phyloP scores from a whole-genome alignment of 2,888 invertebrate genomes.

The Rutpela maculata region DNA sequence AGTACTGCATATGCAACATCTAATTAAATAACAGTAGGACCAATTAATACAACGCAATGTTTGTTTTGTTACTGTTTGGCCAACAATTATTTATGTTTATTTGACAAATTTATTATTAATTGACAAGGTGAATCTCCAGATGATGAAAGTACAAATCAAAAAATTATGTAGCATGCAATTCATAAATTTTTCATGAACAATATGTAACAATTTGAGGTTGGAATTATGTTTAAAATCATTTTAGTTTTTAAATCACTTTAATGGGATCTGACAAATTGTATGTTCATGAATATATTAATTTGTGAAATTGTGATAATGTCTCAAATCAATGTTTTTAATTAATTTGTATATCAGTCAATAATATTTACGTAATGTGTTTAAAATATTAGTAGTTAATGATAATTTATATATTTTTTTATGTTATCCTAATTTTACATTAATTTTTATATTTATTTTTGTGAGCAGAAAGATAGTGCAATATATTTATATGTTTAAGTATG shows the following conservation, averaged over 20 bases:
- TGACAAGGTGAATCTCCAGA: constrained; percentile 44
- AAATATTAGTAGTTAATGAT: constrained; percentile 59
- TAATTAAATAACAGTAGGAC: constrained; percentile 54
- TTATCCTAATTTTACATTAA: constrained; percentile 66
- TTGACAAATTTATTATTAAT: constrained; percentile 26
- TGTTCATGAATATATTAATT: constrained; percentile 42
- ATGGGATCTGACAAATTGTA: constrained; percentile 34
- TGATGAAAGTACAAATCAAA: constrained; percentile 56
- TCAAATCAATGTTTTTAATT: constrained; percentile 51
- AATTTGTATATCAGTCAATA: constrained; percentile 9
- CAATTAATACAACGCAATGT: constrained; percentile 61
- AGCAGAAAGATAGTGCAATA: constrained; percentile 63
- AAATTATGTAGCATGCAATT: constrained; percentile 14
- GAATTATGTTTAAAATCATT: constrained; percentile 1
- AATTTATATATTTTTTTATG: constrained; percentile 66
- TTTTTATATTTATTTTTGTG: constrained; percentile 66
- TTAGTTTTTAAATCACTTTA: constrained; percentile 18
- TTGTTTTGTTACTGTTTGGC: constrained; percentile 20
- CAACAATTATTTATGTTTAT: constrained; percentile 21
- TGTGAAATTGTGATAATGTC: constrained; percentile 37
- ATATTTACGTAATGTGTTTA: constrained; percentile 45
- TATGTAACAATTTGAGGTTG: constrained; percentile 8
- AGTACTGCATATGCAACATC: constrained; percentile 46
- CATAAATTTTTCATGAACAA: constrained; percentile 19
- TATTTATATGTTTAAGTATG: constrained; percentile 49